Evolutionary conservation across 1,140 invertebrate genomes (phyloP).

Genomic region (Fragariocoptes setiger): DNA sequence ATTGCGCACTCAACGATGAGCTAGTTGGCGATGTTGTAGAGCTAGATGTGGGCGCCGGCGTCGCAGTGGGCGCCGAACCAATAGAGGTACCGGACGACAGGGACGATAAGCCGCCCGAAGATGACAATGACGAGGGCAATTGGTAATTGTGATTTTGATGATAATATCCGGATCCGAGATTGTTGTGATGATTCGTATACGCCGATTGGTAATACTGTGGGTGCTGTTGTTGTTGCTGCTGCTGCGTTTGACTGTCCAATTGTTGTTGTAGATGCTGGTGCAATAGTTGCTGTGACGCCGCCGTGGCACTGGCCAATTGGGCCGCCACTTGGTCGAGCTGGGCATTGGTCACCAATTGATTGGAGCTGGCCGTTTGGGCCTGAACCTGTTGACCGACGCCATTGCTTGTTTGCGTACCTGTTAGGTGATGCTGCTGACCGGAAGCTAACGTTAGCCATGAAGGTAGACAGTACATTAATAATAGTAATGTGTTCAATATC

Average conservation of each 20-base stretch:
- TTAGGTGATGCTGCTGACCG: too few relatives aligned
- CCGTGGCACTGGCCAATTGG: too few relatives aligned
- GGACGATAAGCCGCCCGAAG: background rate
- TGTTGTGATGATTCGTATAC: background rate
- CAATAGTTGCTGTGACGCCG: background rate
- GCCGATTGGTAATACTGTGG: background rate
- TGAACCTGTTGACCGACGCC: too few relatives aligned
- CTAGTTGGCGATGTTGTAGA: background rate
- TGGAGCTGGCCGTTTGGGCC: too few relatives aligned
- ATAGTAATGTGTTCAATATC: too few relatives aligned
- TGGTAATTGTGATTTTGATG: background rate
- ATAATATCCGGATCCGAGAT: background rate
- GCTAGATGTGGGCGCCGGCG: background rate
- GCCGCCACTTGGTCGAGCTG: too few relatives aligned
- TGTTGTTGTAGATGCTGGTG: background rate
- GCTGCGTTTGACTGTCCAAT: background rate
- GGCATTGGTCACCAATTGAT: too few relatives aligned
- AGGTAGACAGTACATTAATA: too few relatives aligned
- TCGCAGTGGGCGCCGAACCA: background rate
- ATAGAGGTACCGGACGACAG: background rate
- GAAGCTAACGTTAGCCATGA: too few relatives aligned
- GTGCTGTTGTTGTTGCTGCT: background rate
- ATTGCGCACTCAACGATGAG: too few relatives aligned
- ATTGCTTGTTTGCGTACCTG: too few relatives aligned
- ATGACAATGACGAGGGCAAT: background rate